A percentile compares a stretch with the other conserved stretches of the same genome.
These are phyloP conservation scores for Nematostella vectensis DNA, from an alignment of 92 coral and sea anemone species.

Conservation along the genomic window DNA sequence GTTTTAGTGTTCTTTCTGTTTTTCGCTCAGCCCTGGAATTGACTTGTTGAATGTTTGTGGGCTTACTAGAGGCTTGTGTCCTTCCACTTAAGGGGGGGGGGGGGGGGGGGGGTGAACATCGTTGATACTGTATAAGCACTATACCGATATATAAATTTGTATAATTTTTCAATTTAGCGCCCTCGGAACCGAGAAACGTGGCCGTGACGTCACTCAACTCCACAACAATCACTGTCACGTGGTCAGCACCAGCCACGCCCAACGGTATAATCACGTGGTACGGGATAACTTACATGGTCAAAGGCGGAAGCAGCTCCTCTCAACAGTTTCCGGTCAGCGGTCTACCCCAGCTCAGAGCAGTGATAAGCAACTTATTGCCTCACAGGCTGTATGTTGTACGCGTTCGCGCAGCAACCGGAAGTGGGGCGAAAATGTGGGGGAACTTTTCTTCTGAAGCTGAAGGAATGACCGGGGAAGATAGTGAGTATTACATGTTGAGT, in stretches of 20 bases:
- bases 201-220: conserved; percentile 38
- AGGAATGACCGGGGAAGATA: conserved; percentile 59
- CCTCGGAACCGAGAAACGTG: conserved; percentile 51
- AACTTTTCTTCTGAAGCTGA: conserved; percentile 48
- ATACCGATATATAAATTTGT: too few species aligned
- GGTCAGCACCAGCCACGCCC: conserved; percentile 60
- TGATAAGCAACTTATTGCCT: conserved; percentile 36
- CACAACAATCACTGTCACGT: conserved; percentile 48
- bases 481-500: too few species aligned
- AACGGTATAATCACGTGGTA: conserved; percentile 64
- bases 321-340: conserved; percentile 26
- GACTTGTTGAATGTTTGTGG: too few species aligned
- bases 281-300: conserved; percentile 49
- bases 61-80: too few species aligned
- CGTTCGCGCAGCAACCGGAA: conserved; percentile 68
- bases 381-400: conserved; percentile 61
- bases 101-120: too few species aligned
- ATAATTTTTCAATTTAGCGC: conserved; percentile 52
- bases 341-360: conserved; percentile 11
- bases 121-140: too few species aligned
- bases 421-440: conserved; percentile 53
- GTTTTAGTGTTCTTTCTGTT: too few species aligned
- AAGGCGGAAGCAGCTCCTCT: conserved; percentile 25
- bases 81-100: too few species aligned
- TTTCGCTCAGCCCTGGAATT: too few species aligned